These are phyloP conservation scores for Anthrax anthrax DNA, from an alignment of 2,888 invertebrate species.

Conservation along the genomic window DNA sequence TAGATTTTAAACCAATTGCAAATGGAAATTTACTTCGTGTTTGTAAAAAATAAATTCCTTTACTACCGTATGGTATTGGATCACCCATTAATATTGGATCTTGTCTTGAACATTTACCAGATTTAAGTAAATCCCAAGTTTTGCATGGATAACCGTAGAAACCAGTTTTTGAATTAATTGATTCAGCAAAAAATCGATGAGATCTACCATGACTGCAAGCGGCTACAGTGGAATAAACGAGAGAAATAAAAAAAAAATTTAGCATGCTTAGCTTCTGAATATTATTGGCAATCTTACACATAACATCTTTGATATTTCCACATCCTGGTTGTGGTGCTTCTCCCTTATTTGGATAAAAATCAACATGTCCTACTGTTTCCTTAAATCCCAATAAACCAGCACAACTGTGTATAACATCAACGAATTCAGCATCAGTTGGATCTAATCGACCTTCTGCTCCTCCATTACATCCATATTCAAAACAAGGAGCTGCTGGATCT, in stretches of 20 bases:
- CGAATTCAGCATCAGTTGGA: slow-evolving; percentile 51
- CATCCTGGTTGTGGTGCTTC: slow-evolving; percentile 54
- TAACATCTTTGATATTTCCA: slow-evolving; percentile 27
- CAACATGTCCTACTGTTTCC: slow-evolving; percentile 48
- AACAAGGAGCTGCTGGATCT: slow-evolving; percentile 47
- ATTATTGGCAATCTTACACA: background rate
- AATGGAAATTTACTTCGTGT: slow-evolving; percentile 43
- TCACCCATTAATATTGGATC: slow-evolving; percentile 43
- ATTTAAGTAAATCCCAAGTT: slow-evolving; percentile 31
- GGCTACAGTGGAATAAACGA: slow-evolving; percentile 30
- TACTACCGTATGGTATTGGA: slow-evolving; percentile 24
- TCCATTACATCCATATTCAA: slow-evolving; percentile 9
- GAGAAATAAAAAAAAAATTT: background rate
- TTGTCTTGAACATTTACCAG: slow-evolving; percentile 23
- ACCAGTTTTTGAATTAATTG: slow-evolving; percentile 39
- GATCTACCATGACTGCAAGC: slow-evolving; percentile 57
- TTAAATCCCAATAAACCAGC: slow-evolving; percentile 46
- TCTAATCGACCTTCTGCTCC: slow-evolving; percentile 39
- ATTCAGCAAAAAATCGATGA: slow-evolving; percentile 46
- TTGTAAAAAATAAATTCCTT: slow-evolving; percentile 45
- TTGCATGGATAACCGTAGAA: slow-evolving; percentile 44
- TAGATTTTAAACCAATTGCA: slow-evolving; percentile 29
- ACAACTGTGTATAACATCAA: slow-evolving; percentile 61
- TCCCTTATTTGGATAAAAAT: slow-evolving; percentile 64
- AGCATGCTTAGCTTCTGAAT: background rate